These are phyloP conservation scores for Darwinula stevensoni DNA, from an alignment of 2,888 invertebrate species.

Conservation along the genomic window DNA sequence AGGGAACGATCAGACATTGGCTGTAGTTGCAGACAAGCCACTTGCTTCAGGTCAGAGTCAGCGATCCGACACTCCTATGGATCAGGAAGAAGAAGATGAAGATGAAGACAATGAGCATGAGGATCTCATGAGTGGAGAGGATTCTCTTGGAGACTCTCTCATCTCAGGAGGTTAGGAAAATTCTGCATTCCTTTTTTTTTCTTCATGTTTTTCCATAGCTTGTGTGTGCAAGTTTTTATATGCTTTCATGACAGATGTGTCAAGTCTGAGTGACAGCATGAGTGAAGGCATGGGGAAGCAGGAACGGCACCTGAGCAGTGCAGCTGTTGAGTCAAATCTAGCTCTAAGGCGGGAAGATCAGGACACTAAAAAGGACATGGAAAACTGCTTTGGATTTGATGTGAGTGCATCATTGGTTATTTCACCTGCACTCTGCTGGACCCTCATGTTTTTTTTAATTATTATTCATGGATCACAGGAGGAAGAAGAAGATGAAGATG, in stretches of 20 bases:
- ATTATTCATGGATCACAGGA: not conserved
- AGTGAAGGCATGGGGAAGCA: too few species aligned
- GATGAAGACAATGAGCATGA: constrained; percentile 12
- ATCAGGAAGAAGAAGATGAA: constrained; percentile 17
- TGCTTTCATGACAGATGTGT: too few species aligned
- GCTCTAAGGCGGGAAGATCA: too few species aligned
- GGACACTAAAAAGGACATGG: constrained; percentile 30
- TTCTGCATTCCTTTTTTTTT: not conserved
- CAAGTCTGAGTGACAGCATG: too few species aligned
- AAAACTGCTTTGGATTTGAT: constrained; percentile 56
- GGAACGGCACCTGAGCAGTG: too few species aligned
- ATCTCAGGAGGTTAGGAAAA: constrained; percentile 9
- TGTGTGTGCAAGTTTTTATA: too few species aligned
- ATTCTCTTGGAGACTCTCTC: constrained; percentile 7
- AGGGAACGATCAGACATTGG: constrained; percentile 17
- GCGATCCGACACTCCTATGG: constrained; percentile 19
- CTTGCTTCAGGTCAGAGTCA: constrained; percentile 17
- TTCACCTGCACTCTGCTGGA: not conserved
- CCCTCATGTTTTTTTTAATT: not conserved
- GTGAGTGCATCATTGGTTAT: constrained; percentile 17
- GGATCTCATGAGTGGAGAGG: not conserved
- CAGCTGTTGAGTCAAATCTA: too few species aligned
- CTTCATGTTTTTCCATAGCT: too few species aligned
- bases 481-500: not conserved
- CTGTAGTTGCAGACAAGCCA: constrained; percentile 21